Percentiles rank a stretch among this genome's conserved stretches.
Conservation (phyloP, 2,113 vertebrate species). For the Pycnonotus jocosus region DNA sequence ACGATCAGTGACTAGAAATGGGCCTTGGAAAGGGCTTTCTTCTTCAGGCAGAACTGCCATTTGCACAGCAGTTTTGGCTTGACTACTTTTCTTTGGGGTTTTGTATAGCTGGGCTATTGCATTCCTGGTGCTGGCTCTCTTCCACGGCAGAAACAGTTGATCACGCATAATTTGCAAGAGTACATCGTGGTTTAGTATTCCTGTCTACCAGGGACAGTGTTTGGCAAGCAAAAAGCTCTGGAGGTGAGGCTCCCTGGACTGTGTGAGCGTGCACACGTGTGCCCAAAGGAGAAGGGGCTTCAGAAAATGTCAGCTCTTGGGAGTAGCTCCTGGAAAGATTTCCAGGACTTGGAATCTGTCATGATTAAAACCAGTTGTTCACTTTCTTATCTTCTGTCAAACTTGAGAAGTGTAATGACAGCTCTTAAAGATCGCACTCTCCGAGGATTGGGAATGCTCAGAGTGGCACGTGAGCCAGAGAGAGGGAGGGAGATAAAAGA, state of each 20-base stretch:
- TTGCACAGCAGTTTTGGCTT: not conserved
- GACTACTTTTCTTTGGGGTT: not conserved
- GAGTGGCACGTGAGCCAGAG: conserved; percentile 44
- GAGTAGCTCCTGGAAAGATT: conserved; percentile 44
- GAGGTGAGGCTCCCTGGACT: not conserved
- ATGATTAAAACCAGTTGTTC: conserved; percentile 59
- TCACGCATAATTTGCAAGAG: not conserved
- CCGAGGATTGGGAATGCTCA: conserved; percentile 40
- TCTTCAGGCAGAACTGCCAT: not conserved
- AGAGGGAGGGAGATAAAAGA: conserved; percentile 5
- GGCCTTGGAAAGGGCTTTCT: not conserved
- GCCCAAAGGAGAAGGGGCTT: not conserved
- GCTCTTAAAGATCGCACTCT: conserved; percentile 49
- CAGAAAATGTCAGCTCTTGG: not conserved
- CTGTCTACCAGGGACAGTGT: not conserved
- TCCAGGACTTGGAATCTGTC: conserved; percentile 45
- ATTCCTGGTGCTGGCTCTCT: not conserved
- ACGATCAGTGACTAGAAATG: not conserved
- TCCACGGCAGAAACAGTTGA: conserved; percentile 3
- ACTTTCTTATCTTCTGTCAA: conserved; percentile 56
- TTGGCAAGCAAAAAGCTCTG: not conserved
- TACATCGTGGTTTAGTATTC: not conserved
- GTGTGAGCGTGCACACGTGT: not conserved
- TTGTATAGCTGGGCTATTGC: not conserved
- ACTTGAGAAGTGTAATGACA: conserved; percentile 59